phyloP scores from a whole-genome alignment of 2,888 invertebrate genomes.

The Proisotoma minuta region DNA sequence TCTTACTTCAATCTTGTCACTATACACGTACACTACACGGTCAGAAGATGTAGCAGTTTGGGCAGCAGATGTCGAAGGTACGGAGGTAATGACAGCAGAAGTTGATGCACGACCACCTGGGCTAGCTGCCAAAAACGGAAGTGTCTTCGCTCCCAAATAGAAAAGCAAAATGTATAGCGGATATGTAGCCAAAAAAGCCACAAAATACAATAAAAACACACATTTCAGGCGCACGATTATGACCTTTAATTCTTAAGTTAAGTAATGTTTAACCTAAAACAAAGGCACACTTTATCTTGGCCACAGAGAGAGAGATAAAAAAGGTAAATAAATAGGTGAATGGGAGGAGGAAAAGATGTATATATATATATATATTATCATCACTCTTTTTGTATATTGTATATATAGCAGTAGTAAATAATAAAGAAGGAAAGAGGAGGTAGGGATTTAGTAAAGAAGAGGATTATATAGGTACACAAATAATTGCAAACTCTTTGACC shows the following conservation, averaged over 20 bases:
- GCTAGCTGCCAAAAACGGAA: constrained; percentile 48
- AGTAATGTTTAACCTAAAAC: no score
- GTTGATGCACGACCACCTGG: constrained; percentile 40
- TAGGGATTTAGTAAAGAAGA: no score
- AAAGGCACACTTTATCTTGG: no score
- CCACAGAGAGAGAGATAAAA: constrained; percentile 11
- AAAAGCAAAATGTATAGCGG: constrained; percentile 35
- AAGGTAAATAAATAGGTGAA: neutral
- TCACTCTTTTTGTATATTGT: no score
- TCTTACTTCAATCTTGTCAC: constrained; percentile 56
- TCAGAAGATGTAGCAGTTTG: constrained; percentile 48
- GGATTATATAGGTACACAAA: no score
- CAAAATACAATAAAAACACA: constrained; percentile 30
- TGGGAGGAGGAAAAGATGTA: neutral
- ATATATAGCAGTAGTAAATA: no score
- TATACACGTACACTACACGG: constrained; percentile 56
- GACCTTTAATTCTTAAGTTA: neutral
- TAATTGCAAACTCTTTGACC: no score
- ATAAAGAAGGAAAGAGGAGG: no score
- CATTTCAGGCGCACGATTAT: neutral
- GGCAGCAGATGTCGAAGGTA: constrained; percentile 39
- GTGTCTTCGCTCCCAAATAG: constrained; percentile 44
- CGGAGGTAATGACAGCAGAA: constrained; percentile 29
- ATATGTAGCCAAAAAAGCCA: constrained; percentile 35
- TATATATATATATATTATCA: no score